Base-by-base conservation (phyloP, 2,888 invertebrate species). In the Ormyrus rosae region DNA sequence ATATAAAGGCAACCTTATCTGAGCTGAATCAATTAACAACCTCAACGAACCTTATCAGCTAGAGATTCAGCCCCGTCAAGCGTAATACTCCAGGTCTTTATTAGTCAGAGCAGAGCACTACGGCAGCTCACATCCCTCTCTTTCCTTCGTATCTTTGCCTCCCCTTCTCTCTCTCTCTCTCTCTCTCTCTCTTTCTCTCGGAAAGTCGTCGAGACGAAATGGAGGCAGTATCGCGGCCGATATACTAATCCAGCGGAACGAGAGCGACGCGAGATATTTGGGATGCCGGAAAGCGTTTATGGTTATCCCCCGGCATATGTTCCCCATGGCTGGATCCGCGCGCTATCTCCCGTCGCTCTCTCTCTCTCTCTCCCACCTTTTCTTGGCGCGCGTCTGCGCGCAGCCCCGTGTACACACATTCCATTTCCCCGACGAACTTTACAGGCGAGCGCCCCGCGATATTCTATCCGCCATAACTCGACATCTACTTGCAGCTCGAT, bases 281-380 rank as follows among this genome's bases (percentile, higher is more conserved):
- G 67, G 51, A 79, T 73, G 79, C 80, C 70, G 70, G 80, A 75
- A 80, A 80, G 60, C 73, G 68, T 79, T 79, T 70, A 80, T 73
- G 75, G 70, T 75, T 80, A 80, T 80, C 75, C 75, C 51, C 45
- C 68, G 10, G 74, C 70, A 80, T 75, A 65, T 75, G 75, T 70
- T 70, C 69, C 55, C 11, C n/a, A 11, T n/a, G 48, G 34, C 48
- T 48, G 8, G n/a, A 11, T 50, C 48, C 51, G 0, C 45, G 11
- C 53, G 60, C 68, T 64, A 61, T 74, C 73, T 56, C 48, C 53
- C 19, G 19, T 68, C 75, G 6, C 46, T 50, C 45, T 8, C 53
- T 50, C 51, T 45, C 53, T 53, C 51, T 63, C 13, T 58, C 51
- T 60, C 77, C 63, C 50, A 50, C 56, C 50, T 56, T 51, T 56